Base-by-base conservation (phyloP, 2,113 vertebrate species). In the Gopherus flavomarginatus region DNA sequence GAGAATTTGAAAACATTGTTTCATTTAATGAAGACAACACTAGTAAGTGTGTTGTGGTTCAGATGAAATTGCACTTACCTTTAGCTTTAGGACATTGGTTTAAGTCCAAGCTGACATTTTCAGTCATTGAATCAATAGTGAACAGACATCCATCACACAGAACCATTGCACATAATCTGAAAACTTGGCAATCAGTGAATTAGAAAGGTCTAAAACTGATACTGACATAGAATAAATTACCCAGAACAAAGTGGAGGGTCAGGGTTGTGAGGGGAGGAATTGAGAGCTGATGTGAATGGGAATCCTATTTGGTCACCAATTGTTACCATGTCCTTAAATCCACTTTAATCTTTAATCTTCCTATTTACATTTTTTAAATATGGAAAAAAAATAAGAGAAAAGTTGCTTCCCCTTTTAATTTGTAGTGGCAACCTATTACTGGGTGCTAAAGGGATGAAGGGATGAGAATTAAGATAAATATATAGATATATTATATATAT, bases 41-140 rank as follows among this genome's bases (percentile, higher is more conserved):
- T 92, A 95, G 83, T 31, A 94, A 91, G 47, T 4, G 31, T 57
- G 92, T n/a, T 56, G 81, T 62, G 85, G 53, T 44, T 89, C 69
- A 85, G 85, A 94, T 17, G 4, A 97, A 96, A 95, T 92, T 96
- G 59, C 75, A 81, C 85, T 96, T 95, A 92, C 78, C 80, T 96
- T 87, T 96, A 96, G 96, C 86, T 97, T 93, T 94, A 97, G 92
- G 90, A 83, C 93, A 95, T 65, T 95, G 90, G 69, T 96, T 96
- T 95, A 97, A 89, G 90, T 94, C 94, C 91, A 95, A 90, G 54
- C 13, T 92, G 88, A 97, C 84, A 88, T 92, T 96, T 93, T 88
- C 84, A 96, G 75, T 96, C 93, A 83, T 56, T 65, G 86, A 80
- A 17, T 96, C 91, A 84, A 90, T 80, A 44, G 79, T 86, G 88